phyloP scores from a whole-genome alignment of 1,140 invertebrate genomes.

The Drosophila lacertosa region DNA sequence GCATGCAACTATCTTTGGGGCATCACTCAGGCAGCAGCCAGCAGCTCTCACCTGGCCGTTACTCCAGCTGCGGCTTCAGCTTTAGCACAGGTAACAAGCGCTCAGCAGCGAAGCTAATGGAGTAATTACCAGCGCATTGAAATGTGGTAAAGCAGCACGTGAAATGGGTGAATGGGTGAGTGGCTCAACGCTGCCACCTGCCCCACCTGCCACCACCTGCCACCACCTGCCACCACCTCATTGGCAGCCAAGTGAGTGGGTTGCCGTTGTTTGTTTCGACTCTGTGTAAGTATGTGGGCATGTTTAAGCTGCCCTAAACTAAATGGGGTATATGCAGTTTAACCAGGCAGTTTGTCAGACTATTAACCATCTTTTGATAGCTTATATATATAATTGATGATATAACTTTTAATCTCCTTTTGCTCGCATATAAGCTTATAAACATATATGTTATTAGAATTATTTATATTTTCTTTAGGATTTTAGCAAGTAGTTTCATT shows the following conservation, averaged over 20 bases:
- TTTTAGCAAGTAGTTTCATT: no score
- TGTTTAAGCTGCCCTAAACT: not conserved
- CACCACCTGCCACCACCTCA: not conserved
- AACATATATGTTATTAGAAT: no score
- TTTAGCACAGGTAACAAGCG: conserved; percentile 16
- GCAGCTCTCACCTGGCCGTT: conserved; percentile 10
- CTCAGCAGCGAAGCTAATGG: conserved; percentile 47
- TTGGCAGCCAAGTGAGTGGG: conserved; percentile 27
- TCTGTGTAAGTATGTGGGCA: conserved; percentile 14
- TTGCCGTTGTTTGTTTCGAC: not conserved
- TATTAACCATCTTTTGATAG: no score
- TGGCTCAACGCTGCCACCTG: conserved; percentile 1
- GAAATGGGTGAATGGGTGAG: conserved; percentile 65
- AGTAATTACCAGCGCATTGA: conserved; percentile 70
- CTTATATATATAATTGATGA: no score
- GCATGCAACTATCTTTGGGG: conserved; percentile 30
- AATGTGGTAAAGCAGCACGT: conserved; percentile 55
- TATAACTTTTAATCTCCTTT: no score
- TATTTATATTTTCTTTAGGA: no score
- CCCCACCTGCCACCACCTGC: not conserved
- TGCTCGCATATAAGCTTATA: no score
- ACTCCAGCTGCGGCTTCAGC: not conserved
- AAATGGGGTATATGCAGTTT: not conserved
- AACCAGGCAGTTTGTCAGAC: not conserved
- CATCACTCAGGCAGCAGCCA: conserved; percentile 17